phyloP scores from a whole-genome alignment of 2,113 vertebrate genomes.

The Lontra canadensis region DNA sequence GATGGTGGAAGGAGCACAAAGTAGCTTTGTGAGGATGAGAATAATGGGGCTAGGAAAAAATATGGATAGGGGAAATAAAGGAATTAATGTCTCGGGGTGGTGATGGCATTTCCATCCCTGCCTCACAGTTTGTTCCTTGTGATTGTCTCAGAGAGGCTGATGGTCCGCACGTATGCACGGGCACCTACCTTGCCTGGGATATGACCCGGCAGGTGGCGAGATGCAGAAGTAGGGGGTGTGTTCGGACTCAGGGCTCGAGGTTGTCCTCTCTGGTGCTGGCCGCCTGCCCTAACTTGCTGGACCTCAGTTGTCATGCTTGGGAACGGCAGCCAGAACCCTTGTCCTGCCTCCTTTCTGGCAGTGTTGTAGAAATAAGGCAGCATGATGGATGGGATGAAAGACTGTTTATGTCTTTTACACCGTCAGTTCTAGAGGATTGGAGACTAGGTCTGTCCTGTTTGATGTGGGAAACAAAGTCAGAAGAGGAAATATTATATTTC shows the following conservation, averaged over 20 bases:
- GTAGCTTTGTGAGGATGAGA: neutral
- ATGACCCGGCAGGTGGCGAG: accelerated
- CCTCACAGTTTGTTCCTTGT: accelerated
- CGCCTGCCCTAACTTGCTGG: accelerated
- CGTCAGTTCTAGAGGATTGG: neutral
- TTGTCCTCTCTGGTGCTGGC: accelerated
- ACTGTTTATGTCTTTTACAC: neutral
- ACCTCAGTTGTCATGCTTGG: neutral
- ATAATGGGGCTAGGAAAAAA: neutral
- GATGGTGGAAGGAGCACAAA: no score
- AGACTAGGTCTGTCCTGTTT: neutral
- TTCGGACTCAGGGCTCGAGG: neutral
- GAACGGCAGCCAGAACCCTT: no score
- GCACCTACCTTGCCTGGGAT: neutral
- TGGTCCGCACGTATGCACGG: accelerated
- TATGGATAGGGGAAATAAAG: neutral
- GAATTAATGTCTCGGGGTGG: neutral
- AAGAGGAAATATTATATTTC: neutral
- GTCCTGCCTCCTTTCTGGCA: neutral
- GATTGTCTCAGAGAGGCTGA: accelerated
- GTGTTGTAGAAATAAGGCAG: neutral
- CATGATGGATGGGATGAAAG: neutral
- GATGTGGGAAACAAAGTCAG: neutral
- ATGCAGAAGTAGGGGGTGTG: neutral
- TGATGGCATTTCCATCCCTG: neutral